Evolutionary conservation across 2,113 vertebrate genomes (phyloP), one percentile per base, ranked within the genome.

Genomic region (Ahaetulla prasina): DNA sequence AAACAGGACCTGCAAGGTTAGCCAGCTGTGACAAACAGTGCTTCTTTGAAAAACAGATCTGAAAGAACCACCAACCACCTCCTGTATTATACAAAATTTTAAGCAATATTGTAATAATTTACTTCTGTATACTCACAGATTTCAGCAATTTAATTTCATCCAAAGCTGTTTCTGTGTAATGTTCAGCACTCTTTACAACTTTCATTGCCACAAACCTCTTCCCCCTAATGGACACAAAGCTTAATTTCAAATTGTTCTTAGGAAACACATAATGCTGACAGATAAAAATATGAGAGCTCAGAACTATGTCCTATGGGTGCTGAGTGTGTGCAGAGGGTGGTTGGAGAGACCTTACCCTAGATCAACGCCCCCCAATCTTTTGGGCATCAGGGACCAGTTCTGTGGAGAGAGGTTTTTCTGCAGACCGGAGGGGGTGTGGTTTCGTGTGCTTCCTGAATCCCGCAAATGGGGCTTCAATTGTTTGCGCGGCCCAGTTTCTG

Each of bases 171-270:
- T 99, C 99, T 0, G 99, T 99, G 95, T 99, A 99, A 97, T 99
- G 99, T 93, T 99, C 99, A 12, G 99, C 99, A 97, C 99, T 99
- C 97, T 99, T 99, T 93, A 99, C 99, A 95, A 99, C 99, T 96
- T 99, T 99, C 99, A 99, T 99, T 57, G 99, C 99, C 96, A 99
- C 99, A 95, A 99, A 99, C 50, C 98, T 97, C 96, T 98, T 99
- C 87, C 98, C 98, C 97, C 99, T 99, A 94, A 93, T 63, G 95
- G 6, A 97, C 86, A 95, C 0, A 88, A 1, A 96, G 60, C 47
- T 2, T 90, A 55, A 85, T 93, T 86, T 3, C 87, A 52, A 14
- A 88, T 49, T 16, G 0, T 87, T 91, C 90, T 49, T n/a, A 92
- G 87, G 8, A 93, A 88, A 85, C 92, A 43, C 23, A 16, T 16